Percentiles rank a stretch among this genome's conserved stretches.
phyloP scores from a whole-genome alignment of 2,888 invertebrate genomes.

The Caenorhabditis sulstoni region DNA sequence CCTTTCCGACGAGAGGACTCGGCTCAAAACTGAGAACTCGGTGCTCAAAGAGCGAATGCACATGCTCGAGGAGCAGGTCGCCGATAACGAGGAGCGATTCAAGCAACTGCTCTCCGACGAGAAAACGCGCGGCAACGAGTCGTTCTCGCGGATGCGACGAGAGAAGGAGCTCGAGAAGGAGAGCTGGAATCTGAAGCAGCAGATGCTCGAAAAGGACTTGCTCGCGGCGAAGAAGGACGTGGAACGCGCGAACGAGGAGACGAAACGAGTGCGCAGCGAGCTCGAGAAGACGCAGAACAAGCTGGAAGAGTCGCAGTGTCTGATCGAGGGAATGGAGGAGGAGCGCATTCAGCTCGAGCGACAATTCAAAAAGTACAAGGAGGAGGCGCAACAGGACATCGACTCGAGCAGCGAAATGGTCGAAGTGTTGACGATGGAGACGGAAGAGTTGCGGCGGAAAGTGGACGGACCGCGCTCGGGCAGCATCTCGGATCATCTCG shows the following conservation, averaged over 20 bases:
- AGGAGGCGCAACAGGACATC: constrained; percentile 76
- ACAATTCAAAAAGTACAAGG: constrained; percentile 73
- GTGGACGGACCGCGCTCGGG: constrained; percentile 67
- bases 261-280: constrained; percentile 60
- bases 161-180: constrained; percentile 78
- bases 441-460: constrained; percentile 64
- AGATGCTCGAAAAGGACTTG: constrained; percentile 75
- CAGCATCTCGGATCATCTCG: constrained; percentile 76
- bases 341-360: constrained; percentile 70
- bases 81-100: constrained; percentile 73
- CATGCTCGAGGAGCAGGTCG: constrained; percentile 76
- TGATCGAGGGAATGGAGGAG: constrained; percentile 70
- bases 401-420: constrained; percentile 76
- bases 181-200: constrained; percentile 69
- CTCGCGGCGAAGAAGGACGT: constrained; percentile 61
- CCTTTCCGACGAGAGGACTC: constrained; percentile 72
- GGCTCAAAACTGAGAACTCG: constrained; percentile 79
- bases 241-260: constrained; percentile 66
- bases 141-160: constrained; percentile 69
- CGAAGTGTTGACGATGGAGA: constrained; percentile 74
- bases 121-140: constrained; percentile 69
- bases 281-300: constrained; percentile 69
- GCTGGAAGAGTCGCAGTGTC: constrained; percentile 66
- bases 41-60: constrained; percentile 77
- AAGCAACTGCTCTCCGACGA: constrained; percentile 76